Conservation (phyloP, 2,797 vertebrate genomes). For the Lindbergichthys nudifrons region DNA sequence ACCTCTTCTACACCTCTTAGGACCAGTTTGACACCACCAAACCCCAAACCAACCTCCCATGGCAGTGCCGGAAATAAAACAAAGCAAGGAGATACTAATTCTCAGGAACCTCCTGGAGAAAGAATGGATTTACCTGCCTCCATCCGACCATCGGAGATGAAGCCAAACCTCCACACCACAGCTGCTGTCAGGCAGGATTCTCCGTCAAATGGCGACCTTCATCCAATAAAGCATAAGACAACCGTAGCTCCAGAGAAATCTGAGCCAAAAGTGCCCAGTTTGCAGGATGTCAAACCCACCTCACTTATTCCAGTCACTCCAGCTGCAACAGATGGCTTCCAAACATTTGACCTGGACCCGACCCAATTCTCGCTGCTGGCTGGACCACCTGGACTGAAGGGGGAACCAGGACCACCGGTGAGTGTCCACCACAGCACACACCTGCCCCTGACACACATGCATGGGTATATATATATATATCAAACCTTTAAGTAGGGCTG, state of each 20-base stretch:
- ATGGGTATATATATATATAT: background rate
- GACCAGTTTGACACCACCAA: conserved; percentile 46
- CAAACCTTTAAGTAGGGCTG: background rate
- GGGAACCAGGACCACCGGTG: conserved; percentile 92
- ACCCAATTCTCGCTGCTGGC: conserved; percentile 87
- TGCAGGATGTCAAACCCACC: conserved; percentile 71
- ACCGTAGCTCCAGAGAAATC: conserved; percentile 68
- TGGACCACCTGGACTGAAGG: conserved; percentile 90
- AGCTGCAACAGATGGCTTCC: conserved; percentile 86
- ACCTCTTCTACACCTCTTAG: conserved; percentile 65
- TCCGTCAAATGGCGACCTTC: conserved; percentile 30
- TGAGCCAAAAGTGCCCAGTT: conserved; percentile 65
- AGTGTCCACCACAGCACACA: conserved; percentile 65
- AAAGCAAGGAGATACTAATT: conserved; percentile 31
- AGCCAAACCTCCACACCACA: conserved; percentile 47
- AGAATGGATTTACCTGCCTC: conserved; percentile 55
- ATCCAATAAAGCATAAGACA: conserved; percentile 62
- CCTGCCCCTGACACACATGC: conserved; percentile 2
- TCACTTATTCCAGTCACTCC: conserved; percentile 79
- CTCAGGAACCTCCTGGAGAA: conserved; percentile 42
- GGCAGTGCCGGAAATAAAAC: conserved; percentile 34
- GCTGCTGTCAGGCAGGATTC: conserved; percentile 41
- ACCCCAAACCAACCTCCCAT: conserved; percentile 51
- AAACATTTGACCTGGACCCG: conserved; percentile 88
- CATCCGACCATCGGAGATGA: conserved; percentile 43